Conservation (phyloP, 2,113 vertebrate species). For the Pelvicachromis taeniatus region DNA sequence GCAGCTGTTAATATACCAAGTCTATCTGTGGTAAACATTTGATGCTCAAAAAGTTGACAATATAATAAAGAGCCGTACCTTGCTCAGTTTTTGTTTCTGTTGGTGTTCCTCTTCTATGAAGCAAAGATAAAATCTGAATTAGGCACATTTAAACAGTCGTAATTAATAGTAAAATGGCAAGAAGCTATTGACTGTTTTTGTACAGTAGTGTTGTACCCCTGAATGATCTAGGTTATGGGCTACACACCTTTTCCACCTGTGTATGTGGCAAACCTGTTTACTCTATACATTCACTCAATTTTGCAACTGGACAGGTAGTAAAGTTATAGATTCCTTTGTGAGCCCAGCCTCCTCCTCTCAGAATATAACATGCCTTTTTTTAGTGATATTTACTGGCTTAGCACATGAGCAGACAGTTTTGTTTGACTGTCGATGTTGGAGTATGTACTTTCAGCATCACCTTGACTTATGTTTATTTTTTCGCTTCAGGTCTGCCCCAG, state of each 20-base stretch:
- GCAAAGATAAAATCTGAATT: conserved; percentile 6
- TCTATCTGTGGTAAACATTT: accelerated
- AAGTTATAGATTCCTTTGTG: background rate
- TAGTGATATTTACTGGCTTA: background rate
- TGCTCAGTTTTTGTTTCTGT: background rate
- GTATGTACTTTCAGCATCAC: background rate
- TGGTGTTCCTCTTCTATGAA: conserved; percentile 17
- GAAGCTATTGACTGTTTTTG: accelerated
- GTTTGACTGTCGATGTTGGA: background rate
- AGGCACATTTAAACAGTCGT: background rate
- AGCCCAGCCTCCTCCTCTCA: background rate
- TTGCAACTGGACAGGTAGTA: background rate
- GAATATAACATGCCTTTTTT: background rate
- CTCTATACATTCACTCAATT: background rate
- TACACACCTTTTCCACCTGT: background rate
- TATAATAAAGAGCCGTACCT: background rate
- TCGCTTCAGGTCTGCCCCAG: conserved; percentile 61
- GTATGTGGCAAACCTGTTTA: background rate
- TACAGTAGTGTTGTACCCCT: background rate
- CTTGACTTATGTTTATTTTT: conserved; percentile 59
- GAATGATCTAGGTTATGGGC: accelerated
- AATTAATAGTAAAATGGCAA: background rate
- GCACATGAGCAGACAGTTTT: accelerated
- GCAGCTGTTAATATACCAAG: background rate
- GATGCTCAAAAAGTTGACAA: background rate